These are phyloP conservation scores for Glaucopsyche alexis DNA, from an alignment of 2,888 invertebrate genomes.

Conservation along the genomic window DNA sequence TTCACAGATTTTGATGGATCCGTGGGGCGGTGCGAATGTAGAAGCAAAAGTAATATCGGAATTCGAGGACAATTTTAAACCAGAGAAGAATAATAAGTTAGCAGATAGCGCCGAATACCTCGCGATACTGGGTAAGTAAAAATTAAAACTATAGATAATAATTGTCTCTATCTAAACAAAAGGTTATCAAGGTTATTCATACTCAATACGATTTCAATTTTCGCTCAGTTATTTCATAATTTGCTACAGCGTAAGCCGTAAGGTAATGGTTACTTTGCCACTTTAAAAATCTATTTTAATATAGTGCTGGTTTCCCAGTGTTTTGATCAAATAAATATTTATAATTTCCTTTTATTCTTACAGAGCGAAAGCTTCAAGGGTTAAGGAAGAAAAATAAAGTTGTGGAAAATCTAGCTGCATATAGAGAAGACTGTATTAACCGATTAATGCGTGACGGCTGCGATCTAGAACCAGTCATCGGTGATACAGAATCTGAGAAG, in stretches of 20 bases:
- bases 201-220: not conserved
- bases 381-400: conserved; percentile 75
- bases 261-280: not conserved
- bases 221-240: conserved; percentile 11
- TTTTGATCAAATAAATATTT: not conserved
- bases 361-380: conserved; percentile 67
- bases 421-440: conserved; percentile 80
- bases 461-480: conserved; percentile 71
- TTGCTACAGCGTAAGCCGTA: not conserved
- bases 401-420: conserved; percentile 78
- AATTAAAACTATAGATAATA: conserved; percentile 11
- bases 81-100: conserved; percentile 63
- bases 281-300: not conserved
- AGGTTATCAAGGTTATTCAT: conserved; percentile 17
- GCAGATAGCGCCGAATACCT: conserved; percentile 84
- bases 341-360: conserved; percentile 38
- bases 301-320: not conserved
- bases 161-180: not conserved
- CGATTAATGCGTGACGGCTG: conserved; percentile 79
- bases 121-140: conserved; percentile 81
- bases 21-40: conserved; percentile 66
- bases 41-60: conserved; percentile 52
- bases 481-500: conserved; percentile 69
- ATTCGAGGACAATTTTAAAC: conserved; percentile 82
- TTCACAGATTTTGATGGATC: conserved; percentile 71